Evolutionary conservation across 2,888 invertebrate species (phyloP).

Genomic region (Clanis bilineata): DNA sequence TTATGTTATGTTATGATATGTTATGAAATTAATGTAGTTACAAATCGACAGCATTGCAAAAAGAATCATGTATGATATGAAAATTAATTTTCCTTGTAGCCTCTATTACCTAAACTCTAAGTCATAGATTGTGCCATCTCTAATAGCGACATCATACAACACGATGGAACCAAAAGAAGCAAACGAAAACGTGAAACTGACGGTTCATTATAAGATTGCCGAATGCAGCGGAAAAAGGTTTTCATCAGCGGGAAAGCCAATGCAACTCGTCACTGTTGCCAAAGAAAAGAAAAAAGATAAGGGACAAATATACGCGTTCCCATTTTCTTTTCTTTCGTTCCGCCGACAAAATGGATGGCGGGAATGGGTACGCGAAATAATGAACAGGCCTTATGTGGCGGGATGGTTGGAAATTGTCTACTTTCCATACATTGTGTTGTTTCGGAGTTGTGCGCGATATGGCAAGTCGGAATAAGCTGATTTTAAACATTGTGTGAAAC

Average conservation of each 20-base stretch:
- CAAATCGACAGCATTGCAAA: no score
- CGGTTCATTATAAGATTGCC: conserved; percentile 26
- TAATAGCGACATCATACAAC: no score
- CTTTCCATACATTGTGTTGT: conserved; percentile 23
- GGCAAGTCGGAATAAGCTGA: not conserved
- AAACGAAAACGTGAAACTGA: conserved; percentile 1
- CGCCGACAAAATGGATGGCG: conserved; percentile 51
- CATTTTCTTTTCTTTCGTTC: conserved; percentile 51
- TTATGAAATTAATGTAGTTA: no score
- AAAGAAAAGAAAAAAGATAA: conserved; percentile 49
- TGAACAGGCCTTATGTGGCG: conserved; percentile 46
- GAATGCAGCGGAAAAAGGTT: conserved; percentile 25
- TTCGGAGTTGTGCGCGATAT: not conserved
- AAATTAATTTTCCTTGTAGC: no score
- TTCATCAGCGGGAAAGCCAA: conserved; percentile 34
- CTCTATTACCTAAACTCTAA: no score
- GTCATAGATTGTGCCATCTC: no score
- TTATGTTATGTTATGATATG: no score
- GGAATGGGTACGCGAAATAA: conserved; percentile 64
- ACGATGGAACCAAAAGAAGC: not conserved
- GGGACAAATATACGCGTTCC: conserved; percentile 60
- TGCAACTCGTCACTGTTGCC: conserved; percentile 28
- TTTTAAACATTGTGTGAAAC: not conserved
- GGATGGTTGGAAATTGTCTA: conserved; percentile 28
- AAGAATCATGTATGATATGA: no score